A percentile compares a stretch with the other conserved stretches of the same genome.
Evolutionary conservation across 2,113 vertebrate species (phyloP).

Genomic region (Gymnogyps californianus): DNA sequence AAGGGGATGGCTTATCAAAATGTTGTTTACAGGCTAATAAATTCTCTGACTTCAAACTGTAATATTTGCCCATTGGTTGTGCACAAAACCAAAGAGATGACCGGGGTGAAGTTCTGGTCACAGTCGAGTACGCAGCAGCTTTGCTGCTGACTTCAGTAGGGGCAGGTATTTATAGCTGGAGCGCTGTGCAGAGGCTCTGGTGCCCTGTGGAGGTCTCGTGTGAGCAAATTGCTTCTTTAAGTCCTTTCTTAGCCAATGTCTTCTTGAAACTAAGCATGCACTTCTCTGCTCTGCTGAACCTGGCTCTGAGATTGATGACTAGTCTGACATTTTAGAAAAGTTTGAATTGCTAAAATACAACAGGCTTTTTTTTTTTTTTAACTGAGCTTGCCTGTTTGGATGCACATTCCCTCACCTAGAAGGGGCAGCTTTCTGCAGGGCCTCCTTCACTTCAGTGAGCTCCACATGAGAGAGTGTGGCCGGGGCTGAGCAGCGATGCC

Average conservation of each 20-base stretch:
- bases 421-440: neutral
- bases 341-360: neutral
- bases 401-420: neutral
- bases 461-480: neutral
- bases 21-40: constrained; percentile 34
- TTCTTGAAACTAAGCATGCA: accelerated
- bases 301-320: neutral
- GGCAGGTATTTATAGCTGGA: neutral
- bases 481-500: neutral
- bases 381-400: neutral
- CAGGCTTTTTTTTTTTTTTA: too few species aligned
- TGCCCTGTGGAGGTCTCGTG: neutral
- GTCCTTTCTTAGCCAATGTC: neutral
- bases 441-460: neutral
- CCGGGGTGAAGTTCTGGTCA: neutral
- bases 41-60: constrained; percentile 36
- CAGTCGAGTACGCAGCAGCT: neutral
- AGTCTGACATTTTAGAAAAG: neutral
- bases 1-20: constrained; percentile 37
- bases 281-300: neutral
- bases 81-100: constrained; percentile 17
- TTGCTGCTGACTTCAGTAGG: neutral
- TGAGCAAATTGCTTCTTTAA: neutral
- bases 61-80: neutral
- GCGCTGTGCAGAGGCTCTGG: neutral